phyloP scores from a whole-genome alignment of 2,113 vertebrate species.

The Eurystomus gularis region DNA sequence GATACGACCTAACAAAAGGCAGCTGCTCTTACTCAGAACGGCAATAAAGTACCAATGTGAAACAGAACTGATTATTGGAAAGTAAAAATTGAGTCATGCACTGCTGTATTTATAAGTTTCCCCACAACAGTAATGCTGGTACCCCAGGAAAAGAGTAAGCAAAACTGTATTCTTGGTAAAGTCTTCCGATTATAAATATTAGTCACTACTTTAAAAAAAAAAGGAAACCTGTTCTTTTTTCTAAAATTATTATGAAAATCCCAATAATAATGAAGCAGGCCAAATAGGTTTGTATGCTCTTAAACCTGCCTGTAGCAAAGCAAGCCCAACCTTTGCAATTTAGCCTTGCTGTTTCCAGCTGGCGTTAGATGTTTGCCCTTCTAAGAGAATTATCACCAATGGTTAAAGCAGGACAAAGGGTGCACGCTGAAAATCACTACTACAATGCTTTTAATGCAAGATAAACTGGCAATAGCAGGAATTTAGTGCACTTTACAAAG shows the following conservation, averaged over 20 bases:
- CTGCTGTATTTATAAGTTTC: not conserved
- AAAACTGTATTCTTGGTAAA: not conserved
- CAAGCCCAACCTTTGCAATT: not conserved
- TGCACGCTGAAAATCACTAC: not conserved
- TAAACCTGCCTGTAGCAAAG: not conserved
- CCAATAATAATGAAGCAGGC: not conserved
- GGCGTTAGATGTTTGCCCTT: not conserved
- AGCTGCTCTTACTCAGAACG: not conserved
- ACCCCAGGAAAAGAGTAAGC: not conserved
- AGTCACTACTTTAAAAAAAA: not conserved
- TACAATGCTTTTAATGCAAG: not conserved
- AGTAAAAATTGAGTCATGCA: not conserved
- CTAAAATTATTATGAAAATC: not conserved
- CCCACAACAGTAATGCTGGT: not conserved
- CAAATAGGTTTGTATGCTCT: not conserved
- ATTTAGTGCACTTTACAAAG: not conserved
- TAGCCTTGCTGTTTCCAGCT: not conserved
- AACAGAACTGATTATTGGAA: not conserved
- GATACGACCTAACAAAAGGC: not conserved
- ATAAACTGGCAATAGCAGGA: not conserved
- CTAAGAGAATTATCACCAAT: not conserved
- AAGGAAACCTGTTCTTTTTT: not conserved
- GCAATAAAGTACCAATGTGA: not conserved
- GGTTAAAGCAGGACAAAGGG: not conserved
- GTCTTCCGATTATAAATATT: not conserved